These are phyloP conservation scores for Clunio marinus DNA, from an alignment of 2,888 invertebrate species.

Conservation along the genomic window DNA sequence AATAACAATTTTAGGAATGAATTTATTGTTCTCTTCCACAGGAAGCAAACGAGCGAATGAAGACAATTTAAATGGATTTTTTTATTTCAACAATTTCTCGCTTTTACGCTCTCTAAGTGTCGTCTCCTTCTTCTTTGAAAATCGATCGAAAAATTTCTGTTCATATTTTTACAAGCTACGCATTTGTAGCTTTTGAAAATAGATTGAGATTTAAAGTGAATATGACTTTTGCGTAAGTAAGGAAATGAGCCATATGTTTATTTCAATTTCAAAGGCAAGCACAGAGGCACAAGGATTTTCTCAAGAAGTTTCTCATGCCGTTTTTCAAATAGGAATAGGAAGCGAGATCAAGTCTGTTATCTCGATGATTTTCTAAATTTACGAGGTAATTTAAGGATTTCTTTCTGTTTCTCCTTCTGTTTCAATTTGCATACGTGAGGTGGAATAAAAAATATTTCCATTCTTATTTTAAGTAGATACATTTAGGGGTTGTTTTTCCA, in stretches of 20 bases:
- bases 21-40: constrained; percentile 25
- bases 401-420: no score
- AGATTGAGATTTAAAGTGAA: constrained; percentile 27
- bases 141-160: background rate
- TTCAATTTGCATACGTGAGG: no score
- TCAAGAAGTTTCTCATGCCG: no score
- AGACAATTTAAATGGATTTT: constrained; percentile 23
- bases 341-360: no score
- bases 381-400: no score
- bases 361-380: no score
- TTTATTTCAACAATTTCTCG: constrained; percentile 3
- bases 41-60: constrained; percentile 14
- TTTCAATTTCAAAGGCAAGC: no score
- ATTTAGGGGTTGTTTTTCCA: no score
- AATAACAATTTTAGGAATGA: constrained; percentile 34
- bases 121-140: background rate
- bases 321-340: no score
- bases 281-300: no score
- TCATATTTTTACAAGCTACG: background rate
- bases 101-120: background rate
- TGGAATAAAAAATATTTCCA: no score
- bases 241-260: constrained; percentile 26
- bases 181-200: constrained; percentile 5
- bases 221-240: constrained; percentile 10
- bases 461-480: no score